phyloP scores from a whole-genome alignment of 1,140 invertebrate species.

The Elymnias hypermnestra region DNA sequence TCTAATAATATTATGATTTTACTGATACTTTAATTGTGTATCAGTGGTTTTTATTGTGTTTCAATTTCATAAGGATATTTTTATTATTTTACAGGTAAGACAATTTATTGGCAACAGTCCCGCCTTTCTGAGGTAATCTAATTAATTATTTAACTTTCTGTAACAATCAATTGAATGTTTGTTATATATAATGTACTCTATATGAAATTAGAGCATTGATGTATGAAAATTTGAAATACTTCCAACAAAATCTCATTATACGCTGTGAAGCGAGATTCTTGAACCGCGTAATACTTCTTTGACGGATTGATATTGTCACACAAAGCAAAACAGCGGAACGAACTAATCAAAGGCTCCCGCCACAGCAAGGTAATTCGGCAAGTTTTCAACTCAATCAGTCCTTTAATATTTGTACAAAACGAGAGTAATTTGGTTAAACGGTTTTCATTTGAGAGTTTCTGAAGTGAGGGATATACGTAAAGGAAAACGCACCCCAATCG shows the following conservation, averaged over 20 bases:
- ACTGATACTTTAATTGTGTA: too few relatives aligned
- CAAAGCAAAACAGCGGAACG: slow-evolving; percentile 20
- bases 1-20: too few relatives aligned
- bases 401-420: slow-evolving; percentile 54
- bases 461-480: slow-evolving; percentile 9
- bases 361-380: slow-evolving; percentile 37
- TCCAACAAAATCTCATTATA: slow-evolving; percentile 4
- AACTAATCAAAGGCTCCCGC: slow-evolving; percentile 31
- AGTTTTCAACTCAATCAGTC: slow-evolving; percentile 58
- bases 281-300: slow-evolving; percentile 9
- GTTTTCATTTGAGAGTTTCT: slow-evolving; percentile 38
- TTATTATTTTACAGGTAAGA: too few relatives aligned
- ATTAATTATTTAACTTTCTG: too few relatives aligned
- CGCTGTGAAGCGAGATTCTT: background rate
- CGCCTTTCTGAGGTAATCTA: too few relatives aligned
- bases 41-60: too few relatives aligned
- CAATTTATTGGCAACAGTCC: too few relatives aligned
- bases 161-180: too few relatives aligned
- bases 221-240: too few relatives aligned
- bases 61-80: too few relatives aligned
- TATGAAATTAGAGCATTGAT: too few relatives aligned
- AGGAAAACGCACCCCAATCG: background rate
- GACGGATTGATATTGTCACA: slow-evolving; percentile 18
- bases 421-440: slow-evolving; percentile 50
- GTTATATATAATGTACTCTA: too few relatives aligned